Base-by-base conservation (phyloP, 2,888 invertebrate species). In the Anticlea derivata region DNA sequence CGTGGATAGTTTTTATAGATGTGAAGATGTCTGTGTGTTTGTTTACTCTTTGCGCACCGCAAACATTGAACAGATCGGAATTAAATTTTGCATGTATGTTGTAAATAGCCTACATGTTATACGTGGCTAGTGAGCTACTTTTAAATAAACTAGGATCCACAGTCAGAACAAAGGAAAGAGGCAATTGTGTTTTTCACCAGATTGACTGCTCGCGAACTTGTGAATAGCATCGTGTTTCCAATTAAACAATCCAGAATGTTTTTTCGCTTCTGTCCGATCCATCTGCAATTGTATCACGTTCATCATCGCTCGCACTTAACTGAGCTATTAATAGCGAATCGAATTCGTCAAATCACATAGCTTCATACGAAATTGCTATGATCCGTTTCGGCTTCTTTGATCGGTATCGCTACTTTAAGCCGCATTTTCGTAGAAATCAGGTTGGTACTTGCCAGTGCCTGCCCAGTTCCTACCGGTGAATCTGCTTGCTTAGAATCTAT, bases 361-460 rank as follows among this genome's bases (percentile, higher is more conserved):
- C 58, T 55, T 60, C 53, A 61, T 54, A 50, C 58, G 60, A 48
- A 63, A 66, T 66, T 68, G 65, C 64, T 65, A 63, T 43, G 56
- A 56, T 52, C 57, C 38, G 39, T 53, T 48, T 67, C 73, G 75
- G 74, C 65, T 45, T 55, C 70, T 75, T 75, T 75, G 68, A 73
- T 66, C 58, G 59, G 63, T 67, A 73, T 66, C 58, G 59, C 63
- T 67, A 63, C 67, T 67, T 68, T 24, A 33, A 17, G 30, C 35
- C 31, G 11, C 10, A 46, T 22, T 46, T 10, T 26, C 30, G 7
- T 10, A n/a, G 31, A 17, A 31, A 46, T 10, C 34, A 7, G 30
- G 29, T 30, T 23, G 4, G 1, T 11, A 8, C 8, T 23, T 20
- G 11, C 7, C 5, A 8, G 23, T 35, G n/a, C 7, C 6, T 30